Percentiles rank a stretch among this genome's conserved stretches.
Conservation (phyloP, 1,140 invertebrate species). For the Musca vetustissima region DNA sequence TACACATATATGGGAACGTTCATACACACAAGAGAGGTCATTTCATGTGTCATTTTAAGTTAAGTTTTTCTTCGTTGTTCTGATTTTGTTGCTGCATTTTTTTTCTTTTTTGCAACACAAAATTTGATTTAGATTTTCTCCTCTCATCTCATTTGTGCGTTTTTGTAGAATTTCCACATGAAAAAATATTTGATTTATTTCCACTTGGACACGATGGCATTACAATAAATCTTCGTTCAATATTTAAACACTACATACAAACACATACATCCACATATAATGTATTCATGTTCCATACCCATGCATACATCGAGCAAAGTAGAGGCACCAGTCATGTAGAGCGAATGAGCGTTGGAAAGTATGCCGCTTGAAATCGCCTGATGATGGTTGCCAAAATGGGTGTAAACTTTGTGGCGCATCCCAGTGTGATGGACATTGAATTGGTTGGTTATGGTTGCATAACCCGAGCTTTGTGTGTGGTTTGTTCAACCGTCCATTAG, state of each 20-base stretch:
- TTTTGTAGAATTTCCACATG: conserved; percentile 44
- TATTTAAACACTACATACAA: conserved; percentile 32
- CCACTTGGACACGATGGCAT: conserved; percentile 53
- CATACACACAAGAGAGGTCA: conserved; percentile 5
- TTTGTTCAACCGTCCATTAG: too few relatives aligned
- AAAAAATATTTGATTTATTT: conserved; percentile 55
- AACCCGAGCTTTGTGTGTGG: too few relatives aligned
- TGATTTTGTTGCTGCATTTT: too few relatives aligned
- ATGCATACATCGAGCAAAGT: not conserved
- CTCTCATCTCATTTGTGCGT: not conserved
- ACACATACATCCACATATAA: not conserved
- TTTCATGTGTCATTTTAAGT: not conserved
- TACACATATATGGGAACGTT: not conserved
- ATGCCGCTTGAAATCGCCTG: too few relatives aligned
- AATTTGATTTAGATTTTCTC: not conserved
- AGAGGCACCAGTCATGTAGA: too few relatives aligned
- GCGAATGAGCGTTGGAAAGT: too few relatives aligned
- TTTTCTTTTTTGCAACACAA: not conserved
- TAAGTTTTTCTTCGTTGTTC: too few relatives aligned
- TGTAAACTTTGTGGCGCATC: too few relatives aligned
- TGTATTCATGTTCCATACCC: not conserved
- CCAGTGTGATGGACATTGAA: too few relatives aligned
- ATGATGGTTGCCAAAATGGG: too few relatives aligned
- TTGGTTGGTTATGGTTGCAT: too few relatives aligned
- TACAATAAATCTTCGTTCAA: conserved; percentile 55